Evolutionary conservation across 2,113 vertebrate genomes (phyloP), one percentile per base, ranked within the genome.

Genomic region (Xenotilapia caudafasciata): DNA sequence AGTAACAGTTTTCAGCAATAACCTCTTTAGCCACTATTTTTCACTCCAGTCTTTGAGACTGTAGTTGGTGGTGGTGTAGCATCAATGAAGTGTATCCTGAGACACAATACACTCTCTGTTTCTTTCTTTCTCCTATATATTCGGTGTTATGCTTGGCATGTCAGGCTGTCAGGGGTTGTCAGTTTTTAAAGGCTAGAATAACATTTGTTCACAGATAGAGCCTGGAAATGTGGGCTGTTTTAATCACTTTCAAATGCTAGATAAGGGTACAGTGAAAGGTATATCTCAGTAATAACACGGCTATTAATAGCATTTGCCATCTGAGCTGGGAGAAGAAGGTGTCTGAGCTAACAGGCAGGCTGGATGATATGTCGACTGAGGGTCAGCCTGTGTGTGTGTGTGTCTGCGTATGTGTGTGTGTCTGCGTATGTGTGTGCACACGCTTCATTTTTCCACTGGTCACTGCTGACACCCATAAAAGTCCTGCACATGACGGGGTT

Each of bases 251-350:
- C 84, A 85, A 93, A 91, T 90, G 88, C 87, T 87, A 94, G 92
- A 93, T 95, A 94, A 93, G 91, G 87, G 90, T 90, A 68, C 81
- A 90, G 85, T 94, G 93, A 95, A 95, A 96, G 92, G 89, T 88
- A 83, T 88, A 89, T 60, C 86, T 33, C 26, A 53, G 90, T 90
- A 91, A 92, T 89, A 92, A 87, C 83, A 87, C 68, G 21, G 90
- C 94, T 96, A 96, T 95, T 94, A 96, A 96, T 96, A 97, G 92
- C 54, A 26, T 89, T 92, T 92, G 95, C 94, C 92, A 95, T 90
- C 86, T 92, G 94, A 96, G 93, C 86, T 86, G 87, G 88, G 90
- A 90, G 90, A 94, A 88, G 92, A 94, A 95, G 89, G 90, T 94
- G 92, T 94, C 92, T 88, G 89, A 89, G 85, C 87, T 79, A 91